phyloP scores from a whole-genome alignment of 2,888 invertebrate genomes.

The Ornithoptera priamus region DNA sequence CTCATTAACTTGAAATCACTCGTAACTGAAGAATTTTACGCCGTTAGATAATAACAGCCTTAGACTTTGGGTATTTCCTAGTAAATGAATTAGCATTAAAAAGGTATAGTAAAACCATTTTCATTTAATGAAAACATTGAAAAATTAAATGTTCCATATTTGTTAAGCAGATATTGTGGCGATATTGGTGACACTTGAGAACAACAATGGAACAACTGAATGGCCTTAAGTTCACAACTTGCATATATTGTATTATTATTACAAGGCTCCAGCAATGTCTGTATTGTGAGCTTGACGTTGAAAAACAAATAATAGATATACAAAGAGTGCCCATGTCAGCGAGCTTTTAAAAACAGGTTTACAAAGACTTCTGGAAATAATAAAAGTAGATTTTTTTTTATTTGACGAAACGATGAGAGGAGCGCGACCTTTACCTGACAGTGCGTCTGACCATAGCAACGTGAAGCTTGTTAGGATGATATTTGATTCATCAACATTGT shows the following conservation, averaged over 20 bases:
- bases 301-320: not conserved
- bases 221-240: not conserved
- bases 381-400: not conserved
- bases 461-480: no score
- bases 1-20: no score
- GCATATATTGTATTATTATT: not conserved
- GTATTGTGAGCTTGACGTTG: not conserved
- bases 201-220: slow-evolving; percentile 1
- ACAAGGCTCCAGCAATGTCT: not conserved
- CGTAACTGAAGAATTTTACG: no score
- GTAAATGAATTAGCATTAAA: no score
- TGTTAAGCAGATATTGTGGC: not conserved
- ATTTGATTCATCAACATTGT: no score
- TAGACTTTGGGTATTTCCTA: no score
- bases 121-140: not conserved
- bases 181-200: not conserved
- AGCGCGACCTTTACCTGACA: no score
- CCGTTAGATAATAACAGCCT: no score
- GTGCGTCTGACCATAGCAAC: no score
- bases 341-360: not conserved
- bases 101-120: no score
- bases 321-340: not conserved
- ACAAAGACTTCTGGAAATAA: not conserved
- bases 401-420: no score
- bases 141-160: not conserved